Base-by-base conservation (phyloP, 2,888 invertebrate species). In the Cantharis rufa region DNA sequence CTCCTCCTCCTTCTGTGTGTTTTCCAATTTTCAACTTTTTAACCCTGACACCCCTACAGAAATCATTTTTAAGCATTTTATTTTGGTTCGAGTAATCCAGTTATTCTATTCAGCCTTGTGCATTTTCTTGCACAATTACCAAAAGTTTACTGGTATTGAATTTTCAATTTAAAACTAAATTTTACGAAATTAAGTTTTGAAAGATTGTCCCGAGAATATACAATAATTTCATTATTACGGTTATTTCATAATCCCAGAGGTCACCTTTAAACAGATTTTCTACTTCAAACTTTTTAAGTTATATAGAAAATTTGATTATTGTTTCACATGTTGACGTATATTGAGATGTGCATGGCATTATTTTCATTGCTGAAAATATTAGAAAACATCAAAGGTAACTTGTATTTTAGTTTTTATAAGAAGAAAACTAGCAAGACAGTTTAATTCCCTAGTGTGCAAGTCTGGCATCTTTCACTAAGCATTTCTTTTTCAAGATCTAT, bases 401-500 rank as follows among this genome's bases (percentile, higher is more conserved):
- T 66, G 64, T 21, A 24, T 24, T 66, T 66, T 66, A 66, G 64
- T 66, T 66, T 66, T 66, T 66, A 66, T 24, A 66, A 24, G 64
- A 66, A 66, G 21, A 71, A 71, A 71, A 63, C 62, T 28, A 63
- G 15, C 71, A 63, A 71, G 62, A 71, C 63, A 71, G 24, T 63
- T 24, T 63, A 63, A 71, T 71, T 71, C 71, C 71, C 63, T 63
- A 71, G 63, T 63, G 63, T 71, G 63, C 63, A 16, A 61, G 63
- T 71, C 63, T 71, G 63, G 71, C 63, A 71, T 62, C 71, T 63
- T 71, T 71, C 71, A 28, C 63, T 63, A 71, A 62, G 62, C 71
- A 63, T 71, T 71, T 71, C 71, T 63, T 71, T 63, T 27, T 63
- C 71, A 62, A 71, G 71, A 71, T 71, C 71, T 71, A 71, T 71